phyloP scores from a whole-genome alignment of 2,888 invertebrate species.

The Polymixis lichenea region DNA sequence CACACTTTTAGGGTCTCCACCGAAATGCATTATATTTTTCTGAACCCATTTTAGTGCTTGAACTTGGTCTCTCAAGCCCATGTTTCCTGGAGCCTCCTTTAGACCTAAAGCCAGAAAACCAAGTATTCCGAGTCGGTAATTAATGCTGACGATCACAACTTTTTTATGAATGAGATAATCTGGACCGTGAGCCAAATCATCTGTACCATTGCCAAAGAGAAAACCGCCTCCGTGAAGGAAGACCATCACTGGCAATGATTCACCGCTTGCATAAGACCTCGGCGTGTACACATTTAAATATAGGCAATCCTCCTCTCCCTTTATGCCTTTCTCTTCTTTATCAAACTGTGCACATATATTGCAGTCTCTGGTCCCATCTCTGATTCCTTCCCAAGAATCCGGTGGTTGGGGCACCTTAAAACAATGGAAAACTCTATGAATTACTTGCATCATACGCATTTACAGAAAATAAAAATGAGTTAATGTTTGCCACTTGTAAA shows the following conservation, averaged over 20 bases:
- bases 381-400: constrained; percentile 90
- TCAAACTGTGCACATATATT: constrained; percentile 92
- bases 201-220: constrained; percentile 84
- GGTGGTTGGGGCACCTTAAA: constrained; percentile 82
- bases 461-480: background rate
- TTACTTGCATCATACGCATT: background rate
- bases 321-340: constrained; percentile 85
- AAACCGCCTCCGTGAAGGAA: constrained; percentile 88
- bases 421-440: constrained; percentile 36
- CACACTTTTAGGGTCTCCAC: constrained; percentile 87
- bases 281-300: constrained; percentile 93
- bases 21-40: constrained; percentile 85
- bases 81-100: constrained; percentile 87
- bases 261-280: constrained; percentile 73
- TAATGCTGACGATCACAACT: constrained; percentile 84
- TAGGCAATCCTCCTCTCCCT: constrained; percentile 92
- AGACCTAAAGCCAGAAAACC: constrained; percentile 83
- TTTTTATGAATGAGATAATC: constrained; percentile 85
- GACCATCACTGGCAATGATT: constrained; percentile 84
- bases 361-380: constrained; percentile 92
- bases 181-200: constrained; percentile 81
- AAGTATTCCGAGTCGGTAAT: constrained; percentile 86
- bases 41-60: constrained; percentile 89
- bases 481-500: background rate
- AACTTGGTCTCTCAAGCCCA: constrained; percentile 89